A percentile compares a stretch with the other conserved stretches of the same genome.
phyloP scores from a whole-genome alignment of 2,797 vertebrate genomes.

The Pteronotus mesoamericanus region DNA sequence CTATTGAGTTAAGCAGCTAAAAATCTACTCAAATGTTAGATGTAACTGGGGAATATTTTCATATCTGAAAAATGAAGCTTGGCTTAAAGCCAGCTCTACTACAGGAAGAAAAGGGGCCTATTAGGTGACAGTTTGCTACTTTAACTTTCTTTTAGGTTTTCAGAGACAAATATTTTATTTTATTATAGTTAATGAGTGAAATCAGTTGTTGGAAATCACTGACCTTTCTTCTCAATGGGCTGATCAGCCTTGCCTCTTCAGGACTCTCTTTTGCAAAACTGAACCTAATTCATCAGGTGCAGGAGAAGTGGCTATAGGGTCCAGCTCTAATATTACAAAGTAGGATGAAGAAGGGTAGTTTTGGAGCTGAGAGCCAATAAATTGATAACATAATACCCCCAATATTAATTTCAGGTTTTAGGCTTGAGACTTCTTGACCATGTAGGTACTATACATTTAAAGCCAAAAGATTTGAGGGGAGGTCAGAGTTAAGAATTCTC shows the following conservation, averaged over 20 bases:
- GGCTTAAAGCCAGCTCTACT: not conserved
- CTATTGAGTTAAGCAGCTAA: not conserved
- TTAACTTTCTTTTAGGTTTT: conserved; percentile 11
- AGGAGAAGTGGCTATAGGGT: not conserved
- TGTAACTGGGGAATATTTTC: not conserved
- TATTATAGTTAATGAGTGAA: not conserved
- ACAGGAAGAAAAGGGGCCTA: not conserved
- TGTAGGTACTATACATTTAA: not conserved
- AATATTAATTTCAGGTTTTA: not conserved
- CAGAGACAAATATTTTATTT: not conserved
- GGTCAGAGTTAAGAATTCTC: not conserved
- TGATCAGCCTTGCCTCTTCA: not conserved
- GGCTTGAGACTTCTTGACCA: not conserved
- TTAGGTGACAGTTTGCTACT: not conserved
- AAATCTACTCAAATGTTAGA: conserved; percentile 2
- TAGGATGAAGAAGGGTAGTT: not conserved
- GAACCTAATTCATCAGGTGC: not conserved
- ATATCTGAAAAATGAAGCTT: conserved; percentile 20
- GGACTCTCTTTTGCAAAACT: not conserved
- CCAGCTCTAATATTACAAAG: not conserved
- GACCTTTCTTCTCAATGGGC: not conserved
- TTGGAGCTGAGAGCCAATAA: not conserved
- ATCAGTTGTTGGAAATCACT: not conserved
- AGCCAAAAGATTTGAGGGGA: not conserved
- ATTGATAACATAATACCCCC: not conserved